phyloP scores from a whole-genome alignment of 2,888 invertebrate species.

The Hyles lineata region DNA sequence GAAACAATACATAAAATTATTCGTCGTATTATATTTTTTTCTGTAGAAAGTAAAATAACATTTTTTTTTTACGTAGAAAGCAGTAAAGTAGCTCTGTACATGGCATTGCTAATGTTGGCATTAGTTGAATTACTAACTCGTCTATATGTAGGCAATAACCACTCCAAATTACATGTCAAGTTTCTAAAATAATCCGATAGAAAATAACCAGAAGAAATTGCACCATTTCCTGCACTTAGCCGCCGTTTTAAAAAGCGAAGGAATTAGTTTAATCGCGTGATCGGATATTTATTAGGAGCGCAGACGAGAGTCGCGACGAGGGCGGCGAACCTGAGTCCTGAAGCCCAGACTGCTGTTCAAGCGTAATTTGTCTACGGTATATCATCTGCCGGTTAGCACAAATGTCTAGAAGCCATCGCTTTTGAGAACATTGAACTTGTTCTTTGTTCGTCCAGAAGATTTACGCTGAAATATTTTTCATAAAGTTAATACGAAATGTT shows the following conservation, averaged over 20 bases:
- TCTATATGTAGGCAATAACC: no score
- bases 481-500: no score
- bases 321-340: constrained; percentile 45
- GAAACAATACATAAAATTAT: no score
- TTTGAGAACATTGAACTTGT: constrained; percentile 6
- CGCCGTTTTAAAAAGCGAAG: neutral
- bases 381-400: constrained; percentile 12
- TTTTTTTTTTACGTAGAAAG: no score
- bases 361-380: constrained; percentile 42
- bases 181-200: no score
- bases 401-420: neutral
- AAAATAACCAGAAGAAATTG: no score
- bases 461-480: neutral
- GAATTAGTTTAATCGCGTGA: constrained; percentile 20
- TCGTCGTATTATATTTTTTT: no score
- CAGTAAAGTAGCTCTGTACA: no score
- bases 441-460: neutral
- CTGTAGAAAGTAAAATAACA: no score
- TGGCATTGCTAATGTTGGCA: no score
- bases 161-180: no score
- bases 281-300: constrained; percentile 29
- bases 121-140: no score
- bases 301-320: constrained; percentile 45
- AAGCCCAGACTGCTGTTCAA: constrained; percentile 37
- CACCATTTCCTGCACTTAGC: neutral